phyloP scores from a whole-genome alignment of 2,113 vertebrate species.

The Irena cyanogastra region DNA sequence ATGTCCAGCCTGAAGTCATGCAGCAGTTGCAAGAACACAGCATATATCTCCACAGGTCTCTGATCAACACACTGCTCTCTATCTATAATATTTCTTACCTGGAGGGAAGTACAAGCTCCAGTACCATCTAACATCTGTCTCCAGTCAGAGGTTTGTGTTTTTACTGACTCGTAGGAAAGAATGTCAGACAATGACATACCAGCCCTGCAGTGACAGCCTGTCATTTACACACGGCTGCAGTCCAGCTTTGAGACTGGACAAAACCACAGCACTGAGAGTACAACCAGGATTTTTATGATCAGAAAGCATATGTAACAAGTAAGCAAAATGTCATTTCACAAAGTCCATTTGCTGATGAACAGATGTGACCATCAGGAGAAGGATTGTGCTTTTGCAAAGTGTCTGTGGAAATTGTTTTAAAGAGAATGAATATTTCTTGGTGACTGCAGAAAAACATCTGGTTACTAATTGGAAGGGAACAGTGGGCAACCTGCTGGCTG shows the following conservation, averaged over 20 bases:
- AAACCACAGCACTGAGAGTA: background rate
- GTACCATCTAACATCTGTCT: background rate
- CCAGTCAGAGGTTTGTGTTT: background rate
- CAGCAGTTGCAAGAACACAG: background rate
- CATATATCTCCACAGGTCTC: background rate
- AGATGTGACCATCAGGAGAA: background rate
- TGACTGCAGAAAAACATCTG: background rate
- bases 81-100: background rate
- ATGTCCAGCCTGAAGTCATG: background rate
- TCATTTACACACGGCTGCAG: background rate
- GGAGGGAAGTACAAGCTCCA: background rate
- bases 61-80: background rate
- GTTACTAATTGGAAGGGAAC: background rate
- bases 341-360: background rate
- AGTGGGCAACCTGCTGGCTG: background rate
- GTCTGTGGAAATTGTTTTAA: background rate
- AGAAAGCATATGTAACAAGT: background rate
- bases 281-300: background rate
- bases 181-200: background rate
- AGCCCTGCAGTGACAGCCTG: background rate
- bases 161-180: accelerated
- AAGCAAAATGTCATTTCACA: background rate
- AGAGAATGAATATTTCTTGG: background rate
- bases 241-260: background rate
- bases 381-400: background rate